Percentiles rank a stretch among this genome's conserved stretches.
Conservation (phyloP, 2,113 vertebrate species). For the Hoplias malabaricus region DNA sequence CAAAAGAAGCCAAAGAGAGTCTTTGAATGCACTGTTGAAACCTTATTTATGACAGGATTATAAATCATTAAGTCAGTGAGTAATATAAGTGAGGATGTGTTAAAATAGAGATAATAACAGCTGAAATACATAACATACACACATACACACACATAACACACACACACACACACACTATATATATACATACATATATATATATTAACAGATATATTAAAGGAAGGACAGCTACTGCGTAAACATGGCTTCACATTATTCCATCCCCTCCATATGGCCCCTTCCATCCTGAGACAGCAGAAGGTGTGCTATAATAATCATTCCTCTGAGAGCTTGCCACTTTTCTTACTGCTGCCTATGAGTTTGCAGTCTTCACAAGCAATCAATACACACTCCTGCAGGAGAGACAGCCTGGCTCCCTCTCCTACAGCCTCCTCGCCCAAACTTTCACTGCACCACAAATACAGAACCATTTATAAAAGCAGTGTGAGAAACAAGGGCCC, state of each 20-base stretch:
- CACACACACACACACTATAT: background rate
- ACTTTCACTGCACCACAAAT: conserved; percentile 67
- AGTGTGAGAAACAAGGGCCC: background rate
- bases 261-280: background rate
- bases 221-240: too few species aligned
- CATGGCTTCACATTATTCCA: background rate
- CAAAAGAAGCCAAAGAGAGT: too few species aligned
- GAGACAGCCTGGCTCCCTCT: conserved; percentile 53
- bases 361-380: conserved; percentile 65
- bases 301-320: background rate
- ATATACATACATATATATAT: background rate
- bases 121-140: background rate
- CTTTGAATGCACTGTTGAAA: too few species aligned
- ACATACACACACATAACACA: background rate
- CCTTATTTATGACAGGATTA: too few species aligned
- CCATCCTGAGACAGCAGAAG: background rate
- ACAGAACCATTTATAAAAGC: conserved; percentile 48
- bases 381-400: conserved; percentile 64
- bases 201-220: too few species aligned
- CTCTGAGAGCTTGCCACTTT: background rate
- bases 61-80: too few species aligned
- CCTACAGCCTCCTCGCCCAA: conserved; percentile 26
- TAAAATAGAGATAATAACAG: background rate
- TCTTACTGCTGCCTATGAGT: conserved; percentile 52
- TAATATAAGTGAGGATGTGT: too few species aligned